Base-by-base conservation (phyloP, 2,888 invertebrate genomes). In the Dryococelus australis region DNA sequence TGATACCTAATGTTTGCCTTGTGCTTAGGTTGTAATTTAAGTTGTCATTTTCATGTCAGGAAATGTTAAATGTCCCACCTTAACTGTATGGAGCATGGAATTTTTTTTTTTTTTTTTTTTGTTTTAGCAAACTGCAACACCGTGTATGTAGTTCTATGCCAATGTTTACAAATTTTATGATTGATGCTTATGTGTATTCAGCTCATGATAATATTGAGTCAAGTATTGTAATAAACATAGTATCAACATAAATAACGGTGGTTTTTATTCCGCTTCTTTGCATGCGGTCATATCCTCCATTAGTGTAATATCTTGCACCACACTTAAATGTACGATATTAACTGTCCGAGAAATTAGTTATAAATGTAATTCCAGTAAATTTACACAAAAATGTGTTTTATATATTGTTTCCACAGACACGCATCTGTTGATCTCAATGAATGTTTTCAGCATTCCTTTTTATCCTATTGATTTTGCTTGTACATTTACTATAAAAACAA, bases 191-290 rank as follows among this genome's bases (percentile, higher is more conserved):
- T 65, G 65, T 65, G 65, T 65, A 24, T 65, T 65, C 65, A 65
- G 65, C 65, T 65, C 65, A 65, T 65, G 65, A 20, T 65, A 65
- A 65, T 65, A 65, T 83, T 83, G 83, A 83, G 83, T 83, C 35
- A 83, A 43, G 83, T 83, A 83, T 83, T 83, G 43, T 35, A 83
- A 83, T 83, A 83, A 83, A 83, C 28, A 83, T 28, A 35, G 83
- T 83, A 83, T 83, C 43, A 83, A 35, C 28, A 83, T 83, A 83
- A 83, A 80, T 9, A n/a, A 13, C n/a, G 28, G 28, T 80, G 80
- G 47, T 47, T 47, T 47, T 47, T 5, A 16, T 47, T 47, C 47
- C 8, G 35, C 35, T 35, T 35, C 35, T 1, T 35, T 35, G 35
- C 35, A 35, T 35, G 35, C 35, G 35, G 35, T 35, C 35, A 35